Evolutionary conservation across 2,113 vertebrate genomes (phyloP).

Genomic region (Euleptes europaea): DNA sequence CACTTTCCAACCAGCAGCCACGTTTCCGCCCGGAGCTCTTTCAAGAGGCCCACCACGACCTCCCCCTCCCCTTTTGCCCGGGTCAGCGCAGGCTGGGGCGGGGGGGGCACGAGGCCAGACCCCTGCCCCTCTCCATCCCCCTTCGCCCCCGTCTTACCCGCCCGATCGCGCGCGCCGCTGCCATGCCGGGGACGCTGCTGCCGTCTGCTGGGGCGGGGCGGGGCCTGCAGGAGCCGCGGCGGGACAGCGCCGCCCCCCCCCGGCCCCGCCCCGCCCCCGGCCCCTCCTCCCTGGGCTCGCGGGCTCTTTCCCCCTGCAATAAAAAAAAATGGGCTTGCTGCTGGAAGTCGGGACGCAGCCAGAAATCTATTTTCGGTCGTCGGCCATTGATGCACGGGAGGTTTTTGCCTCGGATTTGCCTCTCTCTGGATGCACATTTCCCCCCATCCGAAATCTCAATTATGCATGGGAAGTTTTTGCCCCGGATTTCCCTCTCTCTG

Average conservation of each 20-base stretch:
- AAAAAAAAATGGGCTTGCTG: too few species aligned
- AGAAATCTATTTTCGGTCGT: background rate
- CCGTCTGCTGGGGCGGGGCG: constrained; percentile 2
- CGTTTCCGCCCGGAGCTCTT: constrained; percentile 22
- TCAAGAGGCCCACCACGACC: background rate
- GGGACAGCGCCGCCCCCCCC: background rate
- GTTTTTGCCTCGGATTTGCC: too few species aligned
- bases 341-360: background rate
- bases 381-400: too few species aligned
- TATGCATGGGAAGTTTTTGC: too few species aligned
- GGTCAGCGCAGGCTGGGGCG: too few species aligned
- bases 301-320: too few species aligned
- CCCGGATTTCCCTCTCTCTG: too few species aligned
- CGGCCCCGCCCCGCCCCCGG: background rate
- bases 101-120: too few species aligned
- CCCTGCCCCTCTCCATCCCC: too few species aligned
- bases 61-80: background rate
- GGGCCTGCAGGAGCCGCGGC: background rate
- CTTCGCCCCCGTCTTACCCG: background rate
- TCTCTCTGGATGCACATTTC: too few species aligned
- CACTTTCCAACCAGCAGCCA: background rate
- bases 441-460: too few species aligned
- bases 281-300: background rate
- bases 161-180: background rate
- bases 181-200: constrained; percentile 6